Evolutionary conservation across 2,797 vertebrate genomes (phyloP).

Genomic region (Paedocypris micromegethes): DNA sequence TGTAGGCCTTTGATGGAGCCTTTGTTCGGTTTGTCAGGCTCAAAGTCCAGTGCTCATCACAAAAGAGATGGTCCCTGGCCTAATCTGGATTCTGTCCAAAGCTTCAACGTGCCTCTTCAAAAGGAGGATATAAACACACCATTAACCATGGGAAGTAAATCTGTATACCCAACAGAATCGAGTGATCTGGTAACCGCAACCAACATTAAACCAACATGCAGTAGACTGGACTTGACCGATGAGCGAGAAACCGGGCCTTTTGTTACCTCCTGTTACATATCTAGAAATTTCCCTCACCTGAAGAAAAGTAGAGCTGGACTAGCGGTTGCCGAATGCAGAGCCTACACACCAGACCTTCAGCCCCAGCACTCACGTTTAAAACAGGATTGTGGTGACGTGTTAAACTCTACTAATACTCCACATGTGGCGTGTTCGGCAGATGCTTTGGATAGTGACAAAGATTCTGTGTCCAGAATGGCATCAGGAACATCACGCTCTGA

Average conservation of each 20-base stretch:
- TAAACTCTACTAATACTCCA: constrained; percentile 21
- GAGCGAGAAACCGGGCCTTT: constrained; percentile 53
- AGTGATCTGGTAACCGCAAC: constrained; percentile 14
- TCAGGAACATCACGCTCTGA: constrained; percentile 61
- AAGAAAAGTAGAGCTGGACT: constrained; percentile 98
- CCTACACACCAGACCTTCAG: constrained; percentile 30
- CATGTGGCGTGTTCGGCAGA: constrained; percentile 34
- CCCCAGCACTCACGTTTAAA: constrained; percentile 19
- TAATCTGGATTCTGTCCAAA: constrained; percentile 44
- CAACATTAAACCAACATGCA: constrained; percentile 22
- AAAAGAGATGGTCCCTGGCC: constrained; percentile 69
- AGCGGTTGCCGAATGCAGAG: constrained; percentile 84
- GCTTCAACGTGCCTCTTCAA: constrained; percentile 27
- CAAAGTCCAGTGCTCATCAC: constrained; percentile 71
- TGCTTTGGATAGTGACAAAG: constrained; percentile 28
- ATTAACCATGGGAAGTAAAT: constrained; percentile 42
- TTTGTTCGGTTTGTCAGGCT: constrained; percentile 56
- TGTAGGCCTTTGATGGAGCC: constrained; percentile 24
- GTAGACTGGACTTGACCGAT: constrained; percentile 34
- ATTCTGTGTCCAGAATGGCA: constrained; percentile 36
- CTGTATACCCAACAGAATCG: constrained; percentile 6
- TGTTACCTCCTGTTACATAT: constrained; percentile 52
- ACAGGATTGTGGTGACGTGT: constrained; percentile 19
- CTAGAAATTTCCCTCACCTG: constrained; percentile 85
- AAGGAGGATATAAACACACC: constrained; percentile 35